Percentiles rank a stretch among this genome's conserved stretches.
Conservation (phyloP, 2,113 vertebrate genomes). For the Hyaena hyaena region DNA sequence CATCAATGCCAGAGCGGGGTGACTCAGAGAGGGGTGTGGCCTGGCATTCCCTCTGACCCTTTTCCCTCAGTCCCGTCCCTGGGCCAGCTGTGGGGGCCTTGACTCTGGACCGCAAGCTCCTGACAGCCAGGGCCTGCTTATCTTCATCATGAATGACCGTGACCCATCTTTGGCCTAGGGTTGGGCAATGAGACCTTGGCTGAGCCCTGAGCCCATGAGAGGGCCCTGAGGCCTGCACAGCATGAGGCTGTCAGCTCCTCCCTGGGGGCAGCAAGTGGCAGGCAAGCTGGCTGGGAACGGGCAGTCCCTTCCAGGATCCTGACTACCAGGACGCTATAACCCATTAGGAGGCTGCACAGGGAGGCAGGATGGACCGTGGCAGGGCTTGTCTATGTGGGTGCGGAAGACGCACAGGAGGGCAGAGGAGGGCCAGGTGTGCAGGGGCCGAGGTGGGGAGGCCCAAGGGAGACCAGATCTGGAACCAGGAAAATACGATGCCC, state of each 20-base stretch:
- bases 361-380: not conserved
- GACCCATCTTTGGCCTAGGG: not conserved
- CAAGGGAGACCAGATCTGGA: not conserved
- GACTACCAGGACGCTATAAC: not conserved
- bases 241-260: not conserved
- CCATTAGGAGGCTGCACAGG: not conserved
- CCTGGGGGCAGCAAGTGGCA: not conserved
- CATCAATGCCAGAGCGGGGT: not conserved
- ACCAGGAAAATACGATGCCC: not conserved
- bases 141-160: not conserved
- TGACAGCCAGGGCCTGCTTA: not conserved
- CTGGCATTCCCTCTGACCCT: not conserved
- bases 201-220: not conserved
- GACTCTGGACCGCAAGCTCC: not conserved
- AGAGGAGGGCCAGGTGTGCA: not conserved
- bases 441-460: not conserved
- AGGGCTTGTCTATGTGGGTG: not conserved
- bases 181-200: not conserved
- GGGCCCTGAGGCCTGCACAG: not conserved
- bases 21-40: not conserved
- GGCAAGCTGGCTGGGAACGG: conserved; percentile 6
- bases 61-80: not conserved
- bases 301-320: conserved; percentile 48
- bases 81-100: not conserved
- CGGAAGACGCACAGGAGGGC: not conserved